These are phyloP conservation scores for Chelon labrosus DNA, from an alignment of 2,797 vertebrate genomes.

Conservation along the genomic window DNA sequence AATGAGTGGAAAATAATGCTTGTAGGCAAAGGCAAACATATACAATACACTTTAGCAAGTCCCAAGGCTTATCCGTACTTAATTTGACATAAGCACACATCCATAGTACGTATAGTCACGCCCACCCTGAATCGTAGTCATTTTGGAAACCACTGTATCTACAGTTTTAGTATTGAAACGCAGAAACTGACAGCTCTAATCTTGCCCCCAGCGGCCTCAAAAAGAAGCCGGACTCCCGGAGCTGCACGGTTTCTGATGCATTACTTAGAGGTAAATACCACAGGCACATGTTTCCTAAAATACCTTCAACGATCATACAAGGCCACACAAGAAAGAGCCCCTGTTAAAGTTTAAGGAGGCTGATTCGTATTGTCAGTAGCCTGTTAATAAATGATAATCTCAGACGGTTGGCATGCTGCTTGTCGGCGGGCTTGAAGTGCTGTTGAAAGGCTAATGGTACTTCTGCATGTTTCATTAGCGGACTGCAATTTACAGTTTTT, in stretches of 20 bases:
- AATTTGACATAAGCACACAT: no score
- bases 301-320: conserved; percentile 31
- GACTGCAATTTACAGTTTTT: conserved; percentile 44
- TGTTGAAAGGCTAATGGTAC: conserved; percentile 57
- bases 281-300: conserved; percentile 16
- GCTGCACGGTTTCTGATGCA: conserved; percentile 4
- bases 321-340: conserved; percentile 24
- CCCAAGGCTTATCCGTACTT: background rate
- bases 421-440: conserved; percentile 34
- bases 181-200: conserved; percentile 1
- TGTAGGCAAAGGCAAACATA: background rate
- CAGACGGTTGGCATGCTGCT: conserved; percentile 36
- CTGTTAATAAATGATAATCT: conserved; percentile 61
- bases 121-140: background rate
- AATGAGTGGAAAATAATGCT: background rate
- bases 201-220: background rate
- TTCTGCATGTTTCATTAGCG: conserved; percentile 58
- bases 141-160: conserved; percentile 1
- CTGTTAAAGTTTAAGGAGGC: conserved; percentile 39
- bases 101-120: background rate
- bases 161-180: conserved; percentile 1
- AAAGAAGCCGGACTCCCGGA: background rate
- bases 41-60: background rate
- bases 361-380: conserved; percentile 37
- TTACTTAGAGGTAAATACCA: conserved; percentile 29